These are phyloP conservation scores for Synanthedon formicaeformis DNA, from an alignment of 2,888 invertebrate species.

Conservation along the genomic window DNA sequence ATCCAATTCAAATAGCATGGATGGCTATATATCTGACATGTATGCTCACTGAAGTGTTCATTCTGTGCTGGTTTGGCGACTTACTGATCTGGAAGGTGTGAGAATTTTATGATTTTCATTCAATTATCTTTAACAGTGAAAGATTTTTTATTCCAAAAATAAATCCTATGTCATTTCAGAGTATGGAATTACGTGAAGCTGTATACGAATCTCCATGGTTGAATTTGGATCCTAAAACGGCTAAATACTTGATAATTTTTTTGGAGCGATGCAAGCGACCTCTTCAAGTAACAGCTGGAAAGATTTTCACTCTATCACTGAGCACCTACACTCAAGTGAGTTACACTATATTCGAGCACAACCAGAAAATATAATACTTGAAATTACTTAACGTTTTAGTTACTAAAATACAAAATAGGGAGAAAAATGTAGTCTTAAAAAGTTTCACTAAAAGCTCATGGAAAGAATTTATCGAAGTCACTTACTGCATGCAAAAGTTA, in stretches of 20 bases:
- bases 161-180: slow-evolving; percentile 33
- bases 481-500: no score
- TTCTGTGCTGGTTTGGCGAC: slow-evolving; percentile 64
- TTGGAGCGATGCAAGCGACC: slow-evolving; percentile 64
- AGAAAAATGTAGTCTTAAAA: no score
- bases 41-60: slow-evolving; percentile 64
- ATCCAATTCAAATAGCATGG: slow-evolving; percentile 63
- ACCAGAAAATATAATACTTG: no score
- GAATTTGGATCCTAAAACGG: slow-evolving; percentile 34
- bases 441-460: no score
- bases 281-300: slow-evolving; percentile 62
- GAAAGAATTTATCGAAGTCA: no score
- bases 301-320: slow-evolving; percentile 64
- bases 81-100: slow-evolving; percentile 59
- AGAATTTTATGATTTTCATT: not conserved
- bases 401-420: no score
- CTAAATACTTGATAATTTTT: slow-evolving; percentile 51
- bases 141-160: no score
- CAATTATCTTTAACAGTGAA: not conserved
- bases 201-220: slow-evolving; percentile 67
- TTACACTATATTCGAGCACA: not conserved
- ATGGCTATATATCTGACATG: slow-evolving; percentile 62
- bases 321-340: slow-evolving; percentile 65
- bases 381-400: no score
- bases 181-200: slow-evolving; percentile 53